These are phyloP conservation scores for Betta splendens DNA, from an alignment of 2,797 vertebrate genomes.

Conservation along the genomic window DNA sequence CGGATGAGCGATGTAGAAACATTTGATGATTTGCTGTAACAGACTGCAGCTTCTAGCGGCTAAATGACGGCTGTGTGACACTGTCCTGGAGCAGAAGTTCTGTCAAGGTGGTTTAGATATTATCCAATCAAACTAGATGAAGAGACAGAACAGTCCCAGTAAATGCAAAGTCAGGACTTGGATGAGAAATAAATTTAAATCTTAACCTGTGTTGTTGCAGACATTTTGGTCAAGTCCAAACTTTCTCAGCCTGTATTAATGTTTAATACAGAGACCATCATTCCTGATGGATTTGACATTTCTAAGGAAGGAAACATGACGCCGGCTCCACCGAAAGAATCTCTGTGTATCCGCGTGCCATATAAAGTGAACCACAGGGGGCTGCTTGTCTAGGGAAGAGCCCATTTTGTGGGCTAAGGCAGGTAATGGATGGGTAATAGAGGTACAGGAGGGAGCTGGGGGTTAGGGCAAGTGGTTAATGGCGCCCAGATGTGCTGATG, in stretches of 20 bases:
- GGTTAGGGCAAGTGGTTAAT: conserved; percentile 75
- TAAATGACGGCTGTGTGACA: too few species aligned
- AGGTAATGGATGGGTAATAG: conserved; percentile 67
- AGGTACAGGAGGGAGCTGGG: conserved; percentile 55
- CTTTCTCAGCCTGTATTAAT: conserved; percentile 22
- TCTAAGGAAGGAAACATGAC: conserved; percentile 20
- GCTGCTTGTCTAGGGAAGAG: conserved; percentile 31
- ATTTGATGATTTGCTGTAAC: background rate
- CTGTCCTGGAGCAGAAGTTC: too few species aligned
- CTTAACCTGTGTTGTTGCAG: conserved; percentile 22
- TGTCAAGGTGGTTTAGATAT: background rate
- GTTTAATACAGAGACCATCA: conserved; percentile 36
- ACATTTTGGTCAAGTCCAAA: conserved; percentile 6
- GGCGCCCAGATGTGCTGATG: conserved; percentile 76
- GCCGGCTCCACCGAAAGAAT: conserved; percentile 24
- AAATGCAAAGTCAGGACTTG: conserved; percentile 22
- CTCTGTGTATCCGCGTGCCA: conserved; percentile 33
- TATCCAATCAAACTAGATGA: conserved; percentile 24
- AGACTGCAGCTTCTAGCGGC: too few species aligned
- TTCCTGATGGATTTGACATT: too few species aligned
- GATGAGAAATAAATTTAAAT: conserved; percentile 16
- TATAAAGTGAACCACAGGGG: conserved; percentile 38
- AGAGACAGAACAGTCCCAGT: conserved; percentile 20
- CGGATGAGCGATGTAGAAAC: background rate
- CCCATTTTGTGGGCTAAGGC: conserved; percentile 41